A percentile compares a stretch with the other conserved stretches of the same genome.
Evolutionary conservation across 2,113 vertebrate genomes (phyloP).

Genomic region (Cricetomys ansorgei): DNA sequence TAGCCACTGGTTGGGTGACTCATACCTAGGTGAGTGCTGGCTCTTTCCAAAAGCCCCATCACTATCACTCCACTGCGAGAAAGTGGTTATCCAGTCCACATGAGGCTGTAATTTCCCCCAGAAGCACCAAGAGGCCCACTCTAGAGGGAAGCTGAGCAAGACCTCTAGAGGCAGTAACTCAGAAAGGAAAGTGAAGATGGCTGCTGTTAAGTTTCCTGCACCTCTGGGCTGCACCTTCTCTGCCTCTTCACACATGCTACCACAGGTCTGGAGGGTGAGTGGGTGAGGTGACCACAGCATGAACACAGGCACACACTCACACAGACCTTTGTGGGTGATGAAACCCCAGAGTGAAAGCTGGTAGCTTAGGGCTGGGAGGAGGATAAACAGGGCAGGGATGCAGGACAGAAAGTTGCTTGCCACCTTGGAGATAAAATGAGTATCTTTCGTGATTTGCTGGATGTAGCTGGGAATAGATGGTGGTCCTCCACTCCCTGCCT

Average conservation of each 20-base stretch:
- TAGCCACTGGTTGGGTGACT: background rate
- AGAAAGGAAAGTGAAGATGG: conserved; percentile 11
- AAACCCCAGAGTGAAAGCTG: background rate
- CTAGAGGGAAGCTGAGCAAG: background rate
- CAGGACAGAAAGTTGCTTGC: background rate
- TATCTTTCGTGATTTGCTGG: background rate
- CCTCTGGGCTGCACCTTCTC: background rate
- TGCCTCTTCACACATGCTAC: conserved; percentile 1
- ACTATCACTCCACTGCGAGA: background rate
- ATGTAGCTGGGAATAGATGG: background rate
- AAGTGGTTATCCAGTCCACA: conserved; percentile 1
- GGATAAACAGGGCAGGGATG: background rate
- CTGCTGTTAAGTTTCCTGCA: background rate
- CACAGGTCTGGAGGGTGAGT: background rate
- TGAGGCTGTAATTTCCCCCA: background rate
- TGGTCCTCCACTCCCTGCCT: background rate
- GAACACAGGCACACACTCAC: too few species aligned
- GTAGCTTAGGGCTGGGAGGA: background rate
- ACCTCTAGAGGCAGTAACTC: background rate
- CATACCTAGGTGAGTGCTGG: background rate
- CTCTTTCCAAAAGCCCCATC: background rate
- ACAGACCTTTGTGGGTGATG: background rate
- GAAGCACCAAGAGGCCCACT: background rate
- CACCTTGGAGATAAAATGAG: background rate
- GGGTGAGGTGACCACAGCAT: background rate